Evolutionary conservation across 2,888 invertebrate species (phyloP).

Genomic region (Allophyes oxyacanthae): DNA sequence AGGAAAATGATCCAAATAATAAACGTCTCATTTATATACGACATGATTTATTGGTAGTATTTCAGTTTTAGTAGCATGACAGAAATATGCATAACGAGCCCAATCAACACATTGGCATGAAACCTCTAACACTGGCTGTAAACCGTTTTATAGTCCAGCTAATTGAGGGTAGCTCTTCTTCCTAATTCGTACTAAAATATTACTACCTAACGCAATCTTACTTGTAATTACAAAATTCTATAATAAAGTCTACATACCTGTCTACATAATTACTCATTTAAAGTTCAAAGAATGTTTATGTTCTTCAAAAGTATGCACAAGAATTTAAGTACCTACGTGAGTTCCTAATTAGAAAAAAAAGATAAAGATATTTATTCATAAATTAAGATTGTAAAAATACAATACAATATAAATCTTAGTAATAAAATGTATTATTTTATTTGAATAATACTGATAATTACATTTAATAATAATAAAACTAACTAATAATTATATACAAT

Average conservation of each 20-base stretch:
- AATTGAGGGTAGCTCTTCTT: slow-evolving; percentile 46
- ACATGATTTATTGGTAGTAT: slow-evolving; percentile 29
- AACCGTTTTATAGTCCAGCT: slow-evolving; percentile 62
- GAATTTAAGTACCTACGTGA: slow-evolving; percentile 5
- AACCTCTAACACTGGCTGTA: slow-evolving; percentile 61
- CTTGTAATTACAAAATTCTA: slow-evolving; percentile 37
- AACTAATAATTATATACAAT: no score
- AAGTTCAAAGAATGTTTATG: slow-evolving; percentile 12
- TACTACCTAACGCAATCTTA: slow-evolving; percentile 45
- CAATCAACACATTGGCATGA: slow-evolving; percentile 63
- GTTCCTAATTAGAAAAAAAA: no score
- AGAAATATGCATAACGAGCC: slow-evolving; percentile 56
- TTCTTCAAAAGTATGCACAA: slow-evolving; percentile 6
- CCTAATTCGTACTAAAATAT: slow-evolving; percentile 47
- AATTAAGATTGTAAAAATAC: not conserved
- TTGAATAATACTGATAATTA: no score
- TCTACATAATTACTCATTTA: slow-evolving; percentile 24
- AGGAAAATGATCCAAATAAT: slow-evolving; percentile 8
- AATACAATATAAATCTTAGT: no score
- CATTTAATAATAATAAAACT: no score
- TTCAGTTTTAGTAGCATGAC: slow-evolving; percentile 58
- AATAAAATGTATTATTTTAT: no score
- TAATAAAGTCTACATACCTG: slow-evolving; percentile 12
- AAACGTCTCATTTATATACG: slow-evolving; percentile 24
- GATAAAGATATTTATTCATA: no score